Evolutionary conservation across 2,113 vertebrate genomes (phyloP).

Genomic region (Prolemur simus): DNA sequence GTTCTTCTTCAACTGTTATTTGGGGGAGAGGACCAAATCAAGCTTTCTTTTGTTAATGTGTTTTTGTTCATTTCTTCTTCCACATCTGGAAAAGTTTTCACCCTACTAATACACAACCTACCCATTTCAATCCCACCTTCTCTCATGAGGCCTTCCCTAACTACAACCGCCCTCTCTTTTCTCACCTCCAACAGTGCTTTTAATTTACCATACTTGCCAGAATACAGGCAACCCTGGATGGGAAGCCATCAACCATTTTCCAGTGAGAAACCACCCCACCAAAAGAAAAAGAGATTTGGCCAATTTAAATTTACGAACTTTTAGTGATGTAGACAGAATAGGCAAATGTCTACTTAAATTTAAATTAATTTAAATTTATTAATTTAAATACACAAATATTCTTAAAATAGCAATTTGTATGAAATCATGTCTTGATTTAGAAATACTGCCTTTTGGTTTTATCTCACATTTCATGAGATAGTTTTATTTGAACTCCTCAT

Average conservation of each 20-base stretch:
- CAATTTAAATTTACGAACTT: background rate
- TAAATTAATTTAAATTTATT: background rate
- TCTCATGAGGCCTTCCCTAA: background rate
- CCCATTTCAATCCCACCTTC: background rate
- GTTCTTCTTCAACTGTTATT: background rate
- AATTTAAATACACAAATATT: background rate
- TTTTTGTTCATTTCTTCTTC: background rate
- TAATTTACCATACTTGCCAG: accelerated
- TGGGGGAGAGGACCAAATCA: background rate
- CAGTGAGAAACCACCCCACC: background rate
- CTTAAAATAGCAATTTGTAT: background rate
- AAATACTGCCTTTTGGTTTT: background rate
- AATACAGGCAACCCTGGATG: background rate
- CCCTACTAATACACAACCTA: background rate
- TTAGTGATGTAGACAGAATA: background rate
- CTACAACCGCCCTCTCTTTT: accelerated
- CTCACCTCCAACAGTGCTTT: background rate
- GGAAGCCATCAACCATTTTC: background rate
- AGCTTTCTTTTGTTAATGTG: background rate
- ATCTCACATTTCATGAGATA: background rate
- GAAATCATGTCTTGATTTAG: background rate
- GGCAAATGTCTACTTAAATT: background rate
- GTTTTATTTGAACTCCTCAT: background rate
- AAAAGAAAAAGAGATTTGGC: background rate
- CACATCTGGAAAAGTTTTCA: background rate